Conservation (phyloP, 2,113 vertebrate genomes). For the Amazona guildingii region DNA sequence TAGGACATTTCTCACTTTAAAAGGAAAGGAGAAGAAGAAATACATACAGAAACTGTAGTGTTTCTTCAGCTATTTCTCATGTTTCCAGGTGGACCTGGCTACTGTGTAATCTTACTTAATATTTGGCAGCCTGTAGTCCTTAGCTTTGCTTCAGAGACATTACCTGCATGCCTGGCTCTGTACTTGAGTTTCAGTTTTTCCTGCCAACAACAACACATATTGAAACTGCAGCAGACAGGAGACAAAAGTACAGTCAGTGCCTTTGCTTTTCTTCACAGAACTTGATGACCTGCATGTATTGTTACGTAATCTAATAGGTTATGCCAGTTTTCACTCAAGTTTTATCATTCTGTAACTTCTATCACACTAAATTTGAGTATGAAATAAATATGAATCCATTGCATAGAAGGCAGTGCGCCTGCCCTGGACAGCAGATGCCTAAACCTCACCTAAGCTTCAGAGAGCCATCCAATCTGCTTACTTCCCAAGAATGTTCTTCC, state of each 20-base stretch:
- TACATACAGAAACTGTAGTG: neutral
- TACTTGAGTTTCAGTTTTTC: neutral
- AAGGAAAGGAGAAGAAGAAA: neutral
- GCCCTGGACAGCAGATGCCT: neutral
- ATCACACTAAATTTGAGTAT: neutral
- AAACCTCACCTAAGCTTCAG: neutral
- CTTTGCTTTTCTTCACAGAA: neutral
- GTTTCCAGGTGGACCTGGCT: neutral
- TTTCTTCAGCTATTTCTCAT: neutral
- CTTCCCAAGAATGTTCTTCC: neutral
- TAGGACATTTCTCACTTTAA: neutral
- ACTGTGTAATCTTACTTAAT: neutral
- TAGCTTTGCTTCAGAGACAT: neutral
- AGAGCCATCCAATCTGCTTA: neutral
- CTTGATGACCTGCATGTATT: neutral
- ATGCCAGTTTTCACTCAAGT: neutral
- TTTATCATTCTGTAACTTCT: accelerated
- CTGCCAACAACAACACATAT: neutral
- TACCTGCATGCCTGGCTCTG: neutral
- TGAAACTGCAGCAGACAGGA: neutral
- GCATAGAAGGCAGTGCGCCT: neutral
- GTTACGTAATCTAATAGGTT: neutral
- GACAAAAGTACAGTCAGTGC: neutral
- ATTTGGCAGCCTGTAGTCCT: neutral
- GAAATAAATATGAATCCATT: neutral